These are phyloP conservation scores for Eunapius fragilis DNA, from an alignment of 37 sponge, comb jelly and placozoan species.

Conservation along the genomic window DNA sequence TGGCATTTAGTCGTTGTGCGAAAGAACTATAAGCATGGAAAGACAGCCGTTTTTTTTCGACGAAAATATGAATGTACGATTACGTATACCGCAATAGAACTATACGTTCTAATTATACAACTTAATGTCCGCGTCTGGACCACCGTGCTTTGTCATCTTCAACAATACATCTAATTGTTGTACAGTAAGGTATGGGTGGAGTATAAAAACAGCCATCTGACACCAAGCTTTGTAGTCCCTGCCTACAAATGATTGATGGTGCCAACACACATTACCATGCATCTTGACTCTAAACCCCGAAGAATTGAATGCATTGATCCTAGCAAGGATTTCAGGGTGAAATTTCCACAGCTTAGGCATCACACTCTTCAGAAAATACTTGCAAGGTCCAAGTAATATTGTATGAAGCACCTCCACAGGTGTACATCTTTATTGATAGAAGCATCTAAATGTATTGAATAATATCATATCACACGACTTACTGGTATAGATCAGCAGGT, in stretches of 20 bases:
- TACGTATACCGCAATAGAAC: too few species aligned
- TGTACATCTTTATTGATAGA: slow-evolving; percentile 24
- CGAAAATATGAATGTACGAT: too few species aligned
- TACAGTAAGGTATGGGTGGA: slow-evolving; percentile 2
- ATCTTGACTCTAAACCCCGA: slow-evolving; percentile 35
- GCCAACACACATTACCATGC: slow-evolving; percentile 9
- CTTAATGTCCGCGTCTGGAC: too few species aligned
- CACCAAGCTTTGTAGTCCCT: slow-evolving; percentile 52
- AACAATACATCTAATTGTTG: slow-evolving; percentile 9
- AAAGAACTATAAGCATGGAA: too few species aligned
- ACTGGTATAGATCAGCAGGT: slow-evolving; percentile 16
- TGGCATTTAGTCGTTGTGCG: too few species aligned
- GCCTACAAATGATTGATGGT: slow-evolving; percentile 60
- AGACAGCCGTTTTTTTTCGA: too few species aligned
- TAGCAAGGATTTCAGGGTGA: slow-evolving; percentile 29
- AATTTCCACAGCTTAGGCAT: slow-evolving; percentile 9
- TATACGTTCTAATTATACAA: too few species aligned
- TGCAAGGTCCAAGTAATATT: slow-evolving; percentile 49
- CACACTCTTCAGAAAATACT: slow-evolving; percentile 31
- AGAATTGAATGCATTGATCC: slow-evolving; percentile 22
- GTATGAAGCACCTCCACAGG: slow-evolving; percentile 60
- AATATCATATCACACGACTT: slow-evolving; percentile 5
- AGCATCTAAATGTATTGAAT: background rate
- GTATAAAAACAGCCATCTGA: slow-evolving; percentile 29
- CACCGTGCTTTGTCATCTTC: slow-evolving; percentile 2